These are phyloP conservation scores for Microcebus griseorufus DNA, from an alignment of 2,113 vertebrate species.

Conservation along the genomic window DNA sequence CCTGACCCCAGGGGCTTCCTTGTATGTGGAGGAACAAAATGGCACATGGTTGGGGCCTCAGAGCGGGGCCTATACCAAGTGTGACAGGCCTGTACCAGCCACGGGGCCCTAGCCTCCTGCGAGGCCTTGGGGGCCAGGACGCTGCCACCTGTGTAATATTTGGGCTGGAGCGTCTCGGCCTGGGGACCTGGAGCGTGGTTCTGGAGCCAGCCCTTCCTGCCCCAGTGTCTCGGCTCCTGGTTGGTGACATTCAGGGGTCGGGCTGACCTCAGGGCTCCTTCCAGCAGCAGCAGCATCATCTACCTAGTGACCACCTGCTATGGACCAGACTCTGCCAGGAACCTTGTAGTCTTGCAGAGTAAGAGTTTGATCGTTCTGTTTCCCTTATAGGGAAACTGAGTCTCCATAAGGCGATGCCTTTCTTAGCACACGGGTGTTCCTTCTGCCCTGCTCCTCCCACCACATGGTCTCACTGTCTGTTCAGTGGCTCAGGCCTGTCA, in stretches of 20 bases:
- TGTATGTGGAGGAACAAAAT: neutral
- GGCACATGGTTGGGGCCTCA: neutral
- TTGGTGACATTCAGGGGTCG: neutral
- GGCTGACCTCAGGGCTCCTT: too few species aligned
- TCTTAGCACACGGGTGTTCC: neutral
- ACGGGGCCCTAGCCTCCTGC: neutral
- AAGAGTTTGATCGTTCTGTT: fast-evolving
- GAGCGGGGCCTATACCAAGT: neutral
- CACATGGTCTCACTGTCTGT: neutral
- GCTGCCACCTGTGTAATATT: neutral
- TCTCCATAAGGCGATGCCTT: neutral
- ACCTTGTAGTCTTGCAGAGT: neutral
- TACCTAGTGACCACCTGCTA: neutral
- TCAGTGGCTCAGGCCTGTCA: neutral
- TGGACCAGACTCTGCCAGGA: neutral
- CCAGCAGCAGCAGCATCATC: neutral
- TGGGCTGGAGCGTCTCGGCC: neutral
- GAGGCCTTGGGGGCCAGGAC: neutral
- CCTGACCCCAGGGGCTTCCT: neutral
- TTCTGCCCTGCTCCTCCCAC: neutral
- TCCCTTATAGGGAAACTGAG: neutral
- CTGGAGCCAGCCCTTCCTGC: neutral
- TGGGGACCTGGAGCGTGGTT: neutral
- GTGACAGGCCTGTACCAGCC: neutral
- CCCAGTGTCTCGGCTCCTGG: neutral